These are phyloP conservation scores for Melanostoma mellinum DNA, from an alignment of 2,888 invertebrate genomes.

Conservation along the genomic window DNA sequence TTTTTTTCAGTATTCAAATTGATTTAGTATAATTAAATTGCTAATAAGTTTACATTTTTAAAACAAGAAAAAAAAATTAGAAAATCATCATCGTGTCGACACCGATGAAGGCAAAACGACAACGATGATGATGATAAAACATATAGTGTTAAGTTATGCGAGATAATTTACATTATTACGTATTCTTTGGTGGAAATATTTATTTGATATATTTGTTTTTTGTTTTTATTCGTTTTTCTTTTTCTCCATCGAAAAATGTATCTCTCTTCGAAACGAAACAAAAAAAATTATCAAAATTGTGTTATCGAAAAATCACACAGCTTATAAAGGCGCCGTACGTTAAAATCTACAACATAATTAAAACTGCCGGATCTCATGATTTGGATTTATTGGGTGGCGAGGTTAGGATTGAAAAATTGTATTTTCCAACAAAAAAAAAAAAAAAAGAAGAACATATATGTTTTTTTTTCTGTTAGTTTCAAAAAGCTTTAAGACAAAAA, in stretches of 20 bases:
- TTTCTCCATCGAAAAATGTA: conserved; percentile 68
- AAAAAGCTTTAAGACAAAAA: conserved; percentile 49
- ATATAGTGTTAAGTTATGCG: neutral
- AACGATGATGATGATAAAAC: conserved; percentile 4
- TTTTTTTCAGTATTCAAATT: neutral
- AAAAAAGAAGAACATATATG: conserved; percentile 74
- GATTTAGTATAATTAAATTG: neutral
- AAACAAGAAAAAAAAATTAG: neutral
- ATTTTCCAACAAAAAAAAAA: conserved; percentile 73
- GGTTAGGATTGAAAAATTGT: conserved; percentile 82
- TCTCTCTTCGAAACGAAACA: conserved; percentile 60
- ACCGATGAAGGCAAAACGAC: neutral
- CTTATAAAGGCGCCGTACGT: conserved; percentile 98
- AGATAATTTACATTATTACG: conserved; percentile 36
- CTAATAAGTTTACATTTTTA: neutral
- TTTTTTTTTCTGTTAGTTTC: conserved; percentile 37
- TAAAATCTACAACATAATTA: conserved; percentile 97
- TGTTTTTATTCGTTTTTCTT: conserved; percentile 74
- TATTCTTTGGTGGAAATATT: conserved; percentile 7
- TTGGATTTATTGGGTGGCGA: conserved; percentile 84
- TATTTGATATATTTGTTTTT: conserved; percentile 70
- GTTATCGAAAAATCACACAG: conserved; percentile 82
- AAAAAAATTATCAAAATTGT: conserved; percentile 47
- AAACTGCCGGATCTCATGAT: conserved; percentile 92
- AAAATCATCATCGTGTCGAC: conserved; percentile 26